Conservation (phyloP, 2,113 vertebrate genomes). For the Phalacrocorax carbo region DNA sequence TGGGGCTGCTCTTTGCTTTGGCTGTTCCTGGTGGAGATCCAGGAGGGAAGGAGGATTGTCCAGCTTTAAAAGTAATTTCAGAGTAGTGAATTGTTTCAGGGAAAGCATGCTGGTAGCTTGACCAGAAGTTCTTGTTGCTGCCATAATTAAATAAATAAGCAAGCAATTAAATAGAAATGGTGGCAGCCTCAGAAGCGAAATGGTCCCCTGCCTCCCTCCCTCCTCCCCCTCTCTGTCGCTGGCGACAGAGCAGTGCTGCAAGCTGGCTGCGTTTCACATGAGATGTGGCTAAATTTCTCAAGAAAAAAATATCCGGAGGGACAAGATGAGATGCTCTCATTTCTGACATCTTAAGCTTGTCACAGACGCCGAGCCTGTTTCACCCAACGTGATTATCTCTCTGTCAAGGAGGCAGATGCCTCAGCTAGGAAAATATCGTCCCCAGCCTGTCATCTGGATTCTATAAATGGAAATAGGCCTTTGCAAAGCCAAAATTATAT, state of each 20-base stretch:
- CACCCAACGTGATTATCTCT: conserved; percentile 25
- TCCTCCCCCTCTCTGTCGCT: background rate
- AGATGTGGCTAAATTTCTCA: background rate
- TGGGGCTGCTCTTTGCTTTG: background rate
- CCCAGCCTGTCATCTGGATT: conserved; percentile 52
- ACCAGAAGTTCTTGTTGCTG: background rate
- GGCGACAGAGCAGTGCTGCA: background rate
- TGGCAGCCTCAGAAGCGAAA: background rate
- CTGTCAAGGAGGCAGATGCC: conserved; percentile 52
- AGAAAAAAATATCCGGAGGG: background rate
- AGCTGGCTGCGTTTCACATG: background rate
- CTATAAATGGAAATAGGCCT: conserved; percentile 53
- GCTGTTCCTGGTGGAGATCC: background rate
- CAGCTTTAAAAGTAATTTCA: background rate
- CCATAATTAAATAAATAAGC: background rate
- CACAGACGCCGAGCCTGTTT: background rate
- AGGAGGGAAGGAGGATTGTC: background rate
- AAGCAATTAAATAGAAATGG: background rate
- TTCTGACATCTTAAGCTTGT: conserved; percentile 31
- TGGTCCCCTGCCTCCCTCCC: background rate
- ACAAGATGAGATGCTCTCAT: background rate
- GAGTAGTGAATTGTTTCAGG: background rate
- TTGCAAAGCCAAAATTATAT: conserved; percentile 35
- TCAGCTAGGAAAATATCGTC: conserved; percentile 21
- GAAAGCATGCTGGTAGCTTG: background rate